Evolutionary conservation across 2,113 vertebrate species (phyloP).

Genomic region (Phalacrocorax aristotelis): DNA sequence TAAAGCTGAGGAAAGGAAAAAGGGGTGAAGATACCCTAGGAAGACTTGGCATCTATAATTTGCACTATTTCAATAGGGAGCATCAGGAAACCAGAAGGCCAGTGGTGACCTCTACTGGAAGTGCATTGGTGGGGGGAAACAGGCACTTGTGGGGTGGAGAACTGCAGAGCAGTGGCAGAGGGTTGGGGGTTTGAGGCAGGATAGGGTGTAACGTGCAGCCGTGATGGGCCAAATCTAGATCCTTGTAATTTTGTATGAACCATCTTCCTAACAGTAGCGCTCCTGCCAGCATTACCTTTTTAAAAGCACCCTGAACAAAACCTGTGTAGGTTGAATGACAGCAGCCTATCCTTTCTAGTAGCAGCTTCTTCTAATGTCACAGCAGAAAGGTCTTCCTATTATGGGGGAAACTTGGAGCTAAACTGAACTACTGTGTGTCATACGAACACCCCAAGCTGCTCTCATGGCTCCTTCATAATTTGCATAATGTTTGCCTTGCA

Average conservation of each 20-base stretch:
- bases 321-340: background rate
- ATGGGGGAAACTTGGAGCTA: background rate
- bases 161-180: background rate
- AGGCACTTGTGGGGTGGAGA: accelerated
- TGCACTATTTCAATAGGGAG: background rate
- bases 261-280: background rate
- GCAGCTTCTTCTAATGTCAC: background rate
- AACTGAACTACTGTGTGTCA: no score
- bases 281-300: background rate
- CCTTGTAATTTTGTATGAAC: background rate
- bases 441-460: background rate
- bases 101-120: background rate
- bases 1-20: background rate
- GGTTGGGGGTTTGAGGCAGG: background rate
- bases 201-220: background rate
- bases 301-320: background rate
- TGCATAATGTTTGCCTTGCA: background rate
- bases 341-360: background rate
- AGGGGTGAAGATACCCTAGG: background rate
- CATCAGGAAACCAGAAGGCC: background rate
- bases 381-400: background rate
- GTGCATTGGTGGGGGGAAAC: no score
- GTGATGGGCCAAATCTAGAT: background rate
- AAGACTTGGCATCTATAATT: background rate
- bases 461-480: accelerated